These are phyloP conservation scores for Alaudala cheleensis DNA, from an alignment of 2,113 vertebrate genomes.

Conservation along the genomic window DNA sequence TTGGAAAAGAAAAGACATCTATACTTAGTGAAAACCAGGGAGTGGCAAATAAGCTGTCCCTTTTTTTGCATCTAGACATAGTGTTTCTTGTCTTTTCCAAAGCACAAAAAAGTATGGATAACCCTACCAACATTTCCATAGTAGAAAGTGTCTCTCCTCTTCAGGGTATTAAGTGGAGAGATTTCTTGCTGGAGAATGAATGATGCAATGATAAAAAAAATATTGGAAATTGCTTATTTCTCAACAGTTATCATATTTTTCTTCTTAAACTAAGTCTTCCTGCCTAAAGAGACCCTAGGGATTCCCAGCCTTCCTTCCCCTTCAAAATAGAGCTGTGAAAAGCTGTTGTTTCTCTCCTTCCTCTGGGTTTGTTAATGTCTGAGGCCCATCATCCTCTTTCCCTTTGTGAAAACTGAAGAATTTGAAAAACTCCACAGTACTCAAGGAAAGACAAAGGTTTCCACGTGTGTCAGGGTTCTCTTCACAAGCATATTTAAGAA, in stretches of 20 bases:
- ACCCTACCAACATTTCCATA: background rate
- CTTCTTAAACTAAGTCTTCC: background rate
- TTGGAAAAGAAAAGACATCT: background rate
- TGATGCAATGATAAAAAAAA: background rate
- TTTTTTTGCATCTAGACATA: background rate
- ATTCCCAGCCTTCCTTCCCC: background rate
- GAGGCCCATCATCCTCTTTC: background rate
- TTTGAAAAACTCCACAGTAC: background rate
- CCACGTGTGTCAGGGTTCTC: accelerated
- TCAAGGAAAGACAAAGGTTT: background rate
- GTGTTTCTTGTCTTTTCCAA: background rate
- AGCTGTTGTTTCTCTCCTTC: background rate
- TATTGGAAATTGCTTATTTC: background rate
- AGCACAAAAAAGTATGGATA: background rate
- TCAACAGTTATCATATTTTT: background rate
- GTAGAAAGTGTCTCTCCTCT: background rate
- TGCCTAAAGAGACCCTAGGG: background rate
- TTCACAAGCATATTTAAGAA: background rate
- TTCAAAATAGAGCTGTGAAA: background rate
- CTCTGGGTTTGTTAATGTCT: background rate
- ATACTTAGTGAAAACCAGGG: background rate
- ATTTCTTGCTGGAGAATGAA: background rate
- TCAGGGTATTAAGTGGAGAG: background rate
- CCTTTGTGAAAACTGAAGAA: background rate
- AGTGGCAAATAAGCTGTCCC: background rate